phyloP scores from a whole-genome alignment of 2,113 vertebrate genomes.

The Cricetomys ansorgei region DNA sequence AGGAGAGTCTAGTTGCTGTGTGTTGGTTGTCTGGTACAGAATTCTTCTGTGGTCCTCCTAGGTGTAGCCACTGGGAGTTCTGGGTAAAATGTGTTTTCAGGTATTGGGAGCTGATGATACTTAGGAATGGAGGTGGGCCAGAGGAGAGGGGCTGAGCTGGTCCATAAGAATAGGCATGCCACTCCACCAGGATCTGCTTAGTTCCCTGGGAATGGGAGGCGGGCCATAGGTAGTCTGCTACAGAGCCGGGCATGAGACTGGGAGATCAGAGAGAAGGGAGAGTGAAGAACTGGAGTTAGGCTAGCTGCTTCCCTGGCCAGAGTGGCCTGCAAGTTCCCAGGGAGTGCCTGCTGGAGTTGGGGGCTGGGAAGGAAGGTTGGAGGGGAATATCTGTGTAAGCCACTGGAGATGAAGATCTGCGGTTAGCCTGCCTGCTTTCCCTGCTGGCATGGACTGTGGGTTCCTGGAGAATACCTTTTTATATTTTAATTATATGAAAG shows the following conservation, averaged over 20 bases:
- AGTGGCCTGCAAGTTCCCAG: not conserved
- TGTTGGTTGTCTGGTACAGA: not conserved
- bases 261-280: not conserved
- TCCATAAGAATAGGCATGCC: not conserved
- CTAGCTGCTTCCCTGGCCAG: not conserved
- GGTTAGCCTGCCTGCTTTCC: not conserved
- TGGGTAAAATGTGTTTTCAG: not conserved
- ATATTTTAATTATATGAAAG: not conserved
- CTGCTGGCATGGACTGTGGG: not conserved
- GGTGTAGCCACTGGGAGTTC: not conserved
- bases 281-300: not conserved
- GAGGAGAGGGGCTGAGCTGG: not conserved
- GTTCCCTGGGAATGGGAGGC: no score
- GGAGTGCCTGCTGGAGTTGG: not conserved
- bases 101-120: not conserved
- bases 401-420: not conserved
- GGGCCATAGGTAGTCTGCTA: not conserved
- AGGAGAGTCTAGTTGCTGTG: not conserved
- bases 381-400: not conserved
- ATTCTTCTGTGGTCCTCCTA: not conserved
- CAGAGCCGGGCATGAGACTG: not conserved
- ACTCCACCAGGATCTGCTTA: not conserved
- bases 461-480: not conserved
- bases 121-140: not conserved
- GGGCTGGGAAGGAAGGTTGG: not conserved